These are phyloP conservation scores for Procambarus clarkii DNA, from an alignment of 1,140 invertebrate genomes.

Conservation along the genomic window DNA sequence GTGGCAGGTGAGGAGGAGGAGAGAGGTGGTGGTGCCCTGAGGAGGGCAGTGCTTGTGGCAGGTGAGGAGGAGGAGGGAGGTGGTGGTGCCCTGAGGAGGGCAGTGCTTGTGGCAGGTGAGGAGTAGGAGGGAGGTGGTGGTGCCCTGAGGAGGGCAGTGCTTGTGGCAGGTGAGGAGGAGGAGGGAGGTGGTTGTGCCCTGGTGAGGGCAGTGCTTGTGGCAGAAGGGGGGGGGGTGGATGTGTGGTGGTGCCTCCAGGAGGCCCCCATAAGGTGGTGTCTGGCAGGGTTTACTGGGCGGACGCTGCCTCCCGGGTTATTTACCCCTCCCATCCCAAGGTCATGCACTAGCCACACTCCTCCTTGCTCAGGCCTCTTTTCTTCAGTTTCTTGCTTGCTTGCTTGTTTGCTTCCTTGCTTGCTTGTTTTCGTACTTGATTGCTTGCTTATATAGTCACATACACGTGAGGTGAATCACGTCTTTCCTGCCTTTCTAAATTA, in stretches of 20 bases:
- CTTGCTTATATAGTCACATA: too few relatives aligned
- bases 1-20: not conserved
- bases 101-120: too few relatives aligned
- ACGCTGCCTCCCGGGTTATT: slow-evolving; percentile 10
- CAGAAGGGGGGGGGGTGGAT: too few relatives aligned
- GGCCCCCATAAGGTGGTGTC: slow-evolving; percentile 18
- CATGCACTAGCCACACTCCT: not conserved
- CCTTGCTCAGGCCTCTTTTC: not conserved
- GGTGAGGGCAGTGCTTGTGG: too few relatives aligned
- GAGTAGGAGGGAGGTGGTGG: not conserved
- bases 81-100: not conserved
- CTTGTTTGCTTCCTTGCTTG: not conserved
- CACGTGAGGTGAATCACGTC: too few relatives aligned
- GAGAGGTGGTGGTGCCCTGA: not conserved
- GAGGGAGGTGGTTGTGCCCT: too few relatives aligned
- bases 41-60: not conserved
- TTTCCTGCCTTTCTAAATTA: too few relatives aligned
- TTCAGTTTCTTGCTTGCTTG: not conserved
- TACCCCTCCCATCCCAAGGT: slow-evolving; percentile 20
- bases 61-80: too few relatives aligned
- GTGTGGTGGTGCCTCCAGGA: not conserved
- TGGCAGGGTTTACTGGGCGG: slow-evolving; percentile 15
- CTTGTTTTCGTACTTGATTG: too few relatives aligned
- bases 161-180: too few relatives aligned
- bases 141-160: too few relatives aligned